Evolutionary conservation across 2,888 invertebrate species (phyloP).

Genomic region (Drosophila histrio): DNA sequence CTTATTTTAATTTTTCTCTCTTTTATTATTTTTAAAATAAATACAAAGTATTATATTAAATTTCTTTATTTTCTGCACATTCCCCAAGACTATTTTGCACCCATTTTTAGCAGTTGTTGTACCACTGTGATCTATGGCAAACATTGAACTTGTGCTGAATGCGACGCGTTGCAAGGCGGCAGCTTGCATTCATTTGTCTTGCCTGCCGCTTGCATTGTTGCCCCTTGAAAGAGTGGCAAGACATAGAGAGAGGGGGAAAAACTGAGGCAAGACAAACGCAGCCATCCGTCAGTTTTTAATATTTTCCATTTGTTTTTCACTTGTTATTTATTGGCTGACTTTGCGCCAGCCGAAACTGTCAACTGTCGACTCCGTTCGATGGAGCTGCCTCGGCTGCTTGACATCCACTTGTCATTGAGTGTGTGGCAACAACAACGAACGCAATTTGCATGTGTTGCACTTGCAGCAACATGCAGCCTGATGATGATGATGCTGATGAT

Average conservation of each 20-base stretch:
- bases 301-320: constrained; percentile 80
- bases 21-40: not conserved
- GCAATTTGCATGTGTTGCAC: constrained; percentile 69
- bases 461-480: constrained; percentile 25
- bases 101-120: not conserved
- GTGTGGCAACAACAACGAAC: constrained; percentile 37
- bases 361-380: constrained; percentile 23
- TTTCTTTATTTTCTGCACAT: not conserved
- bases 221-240: not conserved
- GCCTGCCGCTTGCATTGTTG: constrained; percentile 45
- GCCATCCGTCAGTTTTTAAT: constrained; percentile 82
- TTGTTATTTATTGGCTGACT: constrained; percentile 73
- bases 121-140: constrained; percentile 47
- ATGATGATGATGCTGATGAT: constrained; percentile 10
- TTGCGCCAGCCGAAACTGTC: constrained; percentile 37
- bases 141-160: constrained; percentile 59
- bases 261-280: constrained; percentile 49
- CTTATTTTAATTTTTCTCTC: not conserved
- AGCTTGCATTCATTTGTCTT: constrained; percentile 65
- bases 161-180: constrained; percentile 36
- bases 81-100: not conserved
- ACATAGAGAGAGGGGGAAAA: not conserved
- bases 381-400: constrained; percentile 36
- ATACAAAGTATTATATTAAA: not conserved
- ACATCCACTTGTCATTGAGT: constrained; percentile 75